Evolutionary conservation across 2,888 invertebrate species (phyloP).

Genomic region (Villa cingulata): DNA sequence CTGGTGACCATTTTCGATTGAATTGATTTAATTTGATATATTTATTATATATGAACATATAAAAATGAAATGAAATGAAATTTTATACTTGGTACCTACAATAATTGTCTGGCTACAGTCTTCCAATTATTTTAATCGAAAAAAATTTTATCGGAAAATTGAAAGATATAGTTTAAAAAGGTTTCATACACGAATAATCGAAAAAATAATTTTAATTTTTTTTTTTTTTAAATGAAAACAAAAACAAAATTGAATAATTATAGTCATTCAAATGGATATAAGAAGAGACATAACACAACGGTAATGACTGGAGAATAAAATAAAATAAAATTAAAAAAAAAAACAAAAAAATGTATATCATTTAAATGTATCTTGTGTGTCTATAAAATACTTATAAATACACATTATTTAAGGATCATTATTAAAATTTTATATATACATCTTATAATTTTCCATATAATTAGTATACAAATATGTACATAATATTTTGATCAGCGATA

Average conservation of each 20-base stretch:
- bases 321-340: neutral
- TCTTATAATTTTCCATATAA: constrained; percentile 3
- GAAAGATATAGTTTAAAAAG: no score
- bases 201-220: no score
- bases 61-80: neutral
- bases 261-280: constrained; percentile 11
- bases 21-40: no score
- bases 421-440: constrained; percentile 13
- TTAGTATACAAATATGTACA: no score
- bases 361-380: constrained; percentile 4
- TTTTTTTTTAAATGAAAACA: no score
- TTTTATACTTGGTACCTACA: neutral
- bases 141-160: no score
- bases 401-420: no score
- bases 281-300: constrained; percentile 22
- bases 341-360: no score
- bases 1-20: neutral
- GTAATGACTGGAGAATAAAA: constrained; percentile 35
- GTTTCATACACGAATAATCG: no score
- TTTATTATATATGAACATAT: no score
- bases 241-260: neutral
- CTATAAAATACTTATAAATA: no score
- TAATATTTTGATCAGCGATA: no score
- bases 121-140: constrained; percentile 5
- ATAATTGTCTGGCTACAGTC: constrained; percentile 29